Base-by-base conservation (phyloP, 2,797 vertebrate genomes). In the Sebastes flavidus region DNA sequence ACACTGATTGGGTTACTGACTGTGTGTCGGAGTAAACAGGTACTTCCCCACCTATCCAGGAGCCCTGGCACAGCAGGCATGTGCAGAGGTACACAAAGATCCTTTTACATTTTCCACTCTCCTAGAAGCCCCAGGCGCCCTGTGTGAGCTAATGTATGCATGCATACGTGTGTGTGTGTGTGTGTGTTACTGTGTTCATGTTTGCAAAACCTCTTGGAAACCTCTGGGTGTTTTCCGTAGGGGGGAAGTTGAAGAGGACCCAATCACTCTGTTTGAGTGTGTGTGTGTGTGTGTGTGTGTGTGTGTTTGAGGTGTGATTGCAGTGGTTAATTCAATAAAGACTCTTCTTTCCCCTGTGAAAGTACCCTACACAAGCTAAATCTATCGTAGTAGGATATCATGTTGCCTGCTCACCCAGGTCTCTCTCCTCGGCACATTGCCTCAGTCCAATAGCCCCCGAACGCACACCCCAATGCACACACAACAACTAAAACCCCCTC, bases 91-190 rank as follows among this genome's bases (percentile, higher is more conserved):
- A 77, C 72, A 91, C 87, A 94, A 91, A 88, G 87, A 81, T 90
- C 87, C 77, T 88, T 86, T 91, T 84, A 82, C 76, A 89, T 80
- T 77, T 88, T 89, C 81, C 84, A 78, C 88, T 88, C 85, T 81
- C 76, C 68, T 83, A 70, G 76, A 86, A 77, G 72, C 58, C 59
- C 59, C 29, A 22, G 65, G 65, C 8, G 20, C 24, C 73, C 13
- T n/a, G 66, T 52, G 29, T 83, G 65, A 74, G 62, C 65, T 65
- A 46, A 30, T 49, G 16, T 25, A 56, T 81, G 65, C 55, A 27
- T 29, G 46, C 34, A 60, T 56, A 60, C 3, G 16, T 30, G 38
- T 46, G 42, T 18, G 42, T 24, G 36, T 74, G n/a, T 76, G 42
- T 81, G 36, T 46, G 42, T 24, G 42, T 81, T 49, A 16, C 6